These are phyloP conservation scores for Maniola hyperantus DNA, from an alignment of 2,888 invertebrate species.

Conservation along the genomic window DNA sequence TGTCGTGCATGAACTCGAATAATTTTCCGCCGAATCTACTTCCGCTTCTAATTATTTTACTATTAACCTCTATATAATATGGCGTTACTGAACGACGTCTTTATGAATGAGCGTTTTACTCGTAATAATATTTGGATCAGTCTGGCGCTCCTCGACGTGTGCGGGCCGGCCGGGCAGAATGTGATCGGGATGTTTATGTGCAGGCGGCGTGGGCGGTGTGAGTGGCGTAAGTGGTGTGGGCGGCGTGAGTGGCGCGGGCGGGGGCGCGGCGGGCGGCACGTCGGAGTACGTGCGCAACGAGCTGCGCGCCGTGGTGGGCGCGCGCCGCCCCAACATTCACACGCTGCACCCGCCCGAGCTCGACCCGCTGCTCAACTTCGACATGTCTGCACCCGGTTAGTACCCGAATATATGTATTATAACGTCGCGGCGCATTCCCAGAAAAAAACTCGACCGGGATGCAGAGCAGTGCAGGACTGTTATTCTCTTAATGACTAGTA, in stretches of 20 bases:
- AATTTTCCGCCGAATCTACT: constrained; percentile 36
- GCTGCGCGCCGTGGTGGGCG: constrained; percentile 93
- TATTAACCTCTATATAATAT: constrained; percentile 33
- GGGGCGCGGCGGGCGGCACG: constrained; percentile 74
- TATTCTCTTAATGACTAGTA: not conserved
- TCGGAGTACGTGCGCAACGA: constrained; percentile 97
- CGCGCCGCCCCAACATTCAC: constrained; percentile 82
- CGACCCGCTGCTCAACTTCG: constrained; percentile 87
- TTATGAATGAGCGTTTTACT: constrained; percentile 23
- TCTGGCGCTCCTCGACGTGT: constrained; percentile 23
- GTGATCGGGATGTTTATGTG: constrained; percentile 15
- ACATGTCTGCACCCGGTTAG: constrained; percentile 85
- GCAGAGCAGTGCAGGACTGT: not conserved
- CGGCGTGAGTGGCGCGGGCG: constrained; percentile 41
- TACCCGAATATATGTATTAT: constrained; percentile 26
- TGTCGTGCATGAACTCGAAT: constrained; percentile 40
- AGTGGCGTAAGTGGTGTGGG: constrained; percentile 48
- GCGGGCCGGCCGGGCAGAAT: not conserved
- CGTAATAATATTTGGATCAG: constrained; percentile 38
- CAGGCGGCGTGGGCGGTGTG: constrained; percentile 52
- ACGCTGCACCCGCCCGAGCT: constrained; percentile 84
- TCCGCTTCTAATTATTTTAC: constrained; percentile 31
- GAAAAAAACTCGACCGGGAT: not conserved
- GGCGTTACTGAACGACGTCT: constrained; percentile 22
- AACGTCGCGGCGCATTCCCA: not conserved